phyloP scores from a whole-genome alignment of 2,888 invertebrate genomes.

The Sepiola atlantica region DNA sequence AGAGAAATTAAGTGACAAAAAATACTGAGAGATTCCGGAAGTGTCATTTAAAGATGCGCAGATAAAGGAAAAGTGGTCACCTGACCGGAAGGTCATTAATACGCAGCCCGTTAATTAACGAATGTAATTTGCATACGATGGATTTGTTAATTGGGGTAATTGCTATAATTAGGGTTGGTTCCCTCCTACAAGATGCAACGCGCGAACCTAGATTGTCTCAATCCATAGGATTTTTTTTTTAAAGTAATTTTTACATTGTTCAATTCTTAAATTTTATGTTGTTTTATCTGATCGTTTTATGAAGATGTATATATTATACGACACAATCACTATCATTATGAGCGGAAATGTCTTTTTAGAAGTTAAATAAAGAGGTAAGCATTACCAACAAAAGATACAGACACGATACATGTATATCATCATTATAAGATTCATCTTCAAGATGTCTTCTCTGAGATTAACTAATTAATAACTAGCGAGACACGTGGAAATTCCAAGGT shows the following conservation, averaged over 20 bases:
- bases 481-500: no score
- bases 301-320: background rate
- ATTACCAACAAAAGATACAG: no score
- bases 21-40: background rate
- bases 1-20: background rate
- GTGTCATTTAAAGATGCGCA: background rate
- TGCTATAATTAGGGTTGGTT: background rate
- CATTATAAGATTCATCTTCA: no score
- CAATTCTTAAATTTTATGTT: background rate
- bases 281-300: background rate
- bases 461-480: no score
- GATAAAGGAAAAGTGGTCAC: background rate
- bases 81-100: slow-evolving; percentile 32
- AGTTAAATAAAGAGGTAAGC: no score
- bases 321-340: background rate
- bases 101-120: background rate
- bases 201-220: background rate
- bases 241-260: background rate
- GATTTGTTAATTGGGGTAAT: background rate
- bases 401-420: no score
- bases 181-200: background rate
- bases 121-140: background rate
- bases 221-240: background rate
- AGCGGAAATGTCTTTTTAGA: background rate
- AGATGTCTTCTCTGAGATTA: no score